Conservation (phyloP, 2,888 invertebrate genomes). For the Parasteatoda lunata region DNA sequence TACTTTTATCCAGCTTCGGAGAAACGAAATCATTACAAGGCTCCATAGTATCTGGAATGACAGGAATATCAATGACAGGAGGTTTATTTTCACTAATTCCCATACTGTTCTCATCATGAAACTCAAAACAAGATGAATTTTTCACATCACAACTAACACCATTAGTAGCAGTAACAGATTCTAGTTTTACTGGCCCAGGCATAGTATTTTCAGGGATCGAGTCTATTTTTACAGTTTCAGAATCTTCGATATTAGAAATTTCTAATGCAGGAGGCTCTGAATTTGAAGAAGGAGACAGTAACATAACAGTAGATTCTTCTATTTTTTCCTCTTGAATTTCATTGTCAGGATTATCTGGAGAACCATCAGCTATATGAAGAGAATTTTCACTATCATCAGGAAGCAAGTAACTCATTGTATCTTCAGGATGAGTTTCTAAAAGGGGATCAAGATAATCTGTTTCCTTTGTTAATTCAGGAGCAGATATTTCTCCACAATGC, state of each 20-base stretch:
- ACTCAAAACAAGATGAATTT: constrained; percentile 21
- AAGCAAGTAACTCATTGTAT: constrained; percentile 63
- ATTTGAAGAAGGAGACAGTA: constrained; percentile 57
- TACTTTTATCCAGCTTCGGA: constrained; percentile 35
- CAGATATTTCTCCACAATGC: constrained; percentile 69
- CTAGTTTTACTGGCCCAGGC: constrained; percentile 12
- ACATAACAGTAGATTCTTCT: constrained; percentile 37
- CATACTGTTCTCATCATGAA: constrained; percentile 20
- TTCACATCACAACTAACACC: constrained; percentile 7
- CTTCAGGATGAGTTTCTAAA: constrained; percentile 63
- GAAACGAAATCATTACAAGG: constrained; percentile 9
- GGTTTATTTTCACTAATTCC: constrained; percentile 54
- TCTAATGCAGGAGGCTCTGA: constrained; percentile 65
- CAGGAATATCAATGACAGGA: constrained; percentile 63
- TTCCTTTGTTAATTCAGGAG: constrained; percentile 69
- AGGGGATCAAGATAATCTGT: constrained; percentile 63
- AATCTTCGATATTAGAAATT: constrained; percentile 58
- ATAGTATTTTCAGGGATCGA: constrained; percentile 3
- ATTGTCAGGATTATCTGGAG: constrained; percentile 41
- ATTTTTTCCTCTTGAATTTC: constrained; percentile 56
- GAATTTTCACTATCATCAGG: constrained; percentile 62
- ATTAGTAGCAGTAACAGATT: neutral
- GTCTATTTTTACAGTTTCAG: constrained; percentile 31
- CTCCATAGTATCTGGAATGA: constrained; percentile 17
- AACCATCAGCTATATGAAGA: constrained; percentile 58